Conservation (phyloP, 2,113 vertebrate genomes). For the Petrocephalus microphthalmus region DNA sequence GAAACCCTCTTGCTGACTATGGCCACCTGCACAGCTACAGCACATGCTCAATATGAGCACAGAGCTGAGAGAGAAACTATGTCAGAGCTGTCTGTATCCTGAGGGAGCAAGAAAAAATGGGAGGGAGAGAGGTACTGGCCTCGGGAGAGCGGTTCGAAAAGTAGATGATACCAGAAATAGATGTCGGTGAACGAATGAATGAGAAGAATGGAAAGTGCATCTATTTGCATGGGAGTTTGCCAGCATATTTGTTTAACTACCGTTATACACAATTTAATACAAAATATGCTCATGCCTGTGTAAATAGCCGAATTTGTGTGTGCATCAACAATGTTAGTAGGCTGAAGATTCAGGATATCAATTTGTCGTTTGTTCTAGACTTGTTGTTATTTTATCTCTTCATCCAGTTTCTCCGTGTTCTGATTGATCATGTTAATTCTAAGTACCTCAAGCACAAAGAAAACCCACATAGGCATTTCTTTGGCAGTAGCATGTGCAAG, state of each 20-base stretch:
- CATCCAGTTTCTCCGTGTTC: not conserved
- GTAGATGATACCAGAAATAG: constrained; percentile 32
- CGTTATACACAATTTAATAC: not conserved
- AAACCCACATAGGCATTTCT: too few species aligned
- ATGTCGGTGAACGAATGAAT: constrained; percentile 31
- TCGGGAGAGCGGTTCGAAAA: constrained; percentile 31
- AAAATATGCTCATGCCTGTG: not conserved
- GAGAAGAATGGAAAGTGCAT: constrained; percentile 21
- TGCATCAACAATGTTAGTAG: not conserved
- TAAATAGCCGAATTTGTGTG: not conserved
- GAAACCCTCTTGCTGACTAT: not conserved
- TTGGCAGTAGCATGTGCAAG: too few species aligned
- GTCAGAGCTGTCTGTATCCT: not conserved
- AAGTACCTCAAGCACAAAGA: not conserved
- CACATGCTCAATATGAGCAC: not conserved
- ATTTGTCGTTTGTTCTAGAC: too few species aligned
- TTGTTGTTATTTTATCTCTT: constrained; percentile 22
- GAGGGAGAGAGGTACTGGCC: constrained; percentile 22
- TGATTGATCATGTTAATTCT: constrained; percentile 6
- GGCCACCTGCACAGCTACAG: constrained; percentile 9
- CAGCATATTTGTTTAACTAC: not conserved
- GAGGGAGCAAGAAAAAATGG: not conserved
- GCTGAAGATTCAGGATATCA: not conserved
- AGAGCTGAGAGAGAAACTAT: not conserved
- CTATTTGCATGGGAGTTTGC: constrained; percentile 15